Evolutionary conservation across 2,888 invertebrate genomes (phyloP).

Genomic region (Therioaphis trifolii): DNA sequence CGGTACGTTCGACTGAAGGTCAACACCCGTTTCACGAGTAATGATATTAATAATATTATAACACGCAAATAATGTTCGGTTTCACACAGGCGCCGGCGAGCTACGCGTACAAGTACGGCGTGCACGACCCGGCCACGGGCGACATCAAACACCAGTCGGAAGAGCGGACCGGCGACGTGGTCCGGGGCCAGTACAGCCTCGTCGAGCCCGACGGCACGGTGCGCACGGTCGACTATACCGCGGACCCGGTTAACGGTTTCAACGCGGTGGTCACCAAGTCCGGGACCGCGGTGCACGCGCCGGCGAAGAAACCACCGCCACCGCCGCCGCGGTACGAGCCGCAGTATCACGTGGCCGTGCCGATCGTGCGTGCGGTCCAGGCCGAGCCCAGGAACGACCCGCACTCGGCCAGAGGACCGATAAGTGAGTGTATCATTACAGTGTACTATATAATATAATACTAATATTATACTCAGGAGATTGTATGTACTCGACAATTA

Average conservation of each 20-base stretch:
- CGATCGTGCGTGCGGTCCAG: no score
- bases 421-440: constrained; percentile 33
- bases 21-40: no score
- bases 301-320: background rate
- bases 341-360: no score
- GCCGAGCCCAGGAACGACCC: background rate
- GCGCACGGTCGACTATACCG: constrained; percentile 63
- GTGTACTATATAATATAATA: no score
- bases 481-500: no score
- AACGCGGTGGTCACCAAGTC: constrained; percentile 63
- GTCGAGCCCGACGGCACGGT: constrained; percentile 63
- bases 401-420: constrained; percentile 44
- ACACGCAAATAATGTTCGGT: no score
- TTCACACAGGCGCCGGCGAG: constrained; percentile 46
- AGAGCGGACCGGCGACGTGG: constrained; percentile 60
- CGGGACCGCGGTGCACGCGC: background rate
- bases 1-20: no score
- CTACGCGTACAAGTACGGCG: constrained; percentile 62
- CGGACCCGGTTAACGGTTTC: constrained; percentile 63
- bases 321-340: background rate
- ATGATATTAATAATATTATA: no score
- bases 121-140: constrained; percentile 63
- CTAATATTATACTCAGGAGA: no score
- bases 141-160: constrained; percentile 64
- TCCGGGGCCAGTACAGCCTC: constrained; percentile 63